A percentile compares a stretch with the other conserved stretches of the same genome.
These are phyloP conservation scores for Megalops atlanticus DNA, from an alignment of 2,113 vertebrate genomes.

Conservation along the genomic window DNA sequence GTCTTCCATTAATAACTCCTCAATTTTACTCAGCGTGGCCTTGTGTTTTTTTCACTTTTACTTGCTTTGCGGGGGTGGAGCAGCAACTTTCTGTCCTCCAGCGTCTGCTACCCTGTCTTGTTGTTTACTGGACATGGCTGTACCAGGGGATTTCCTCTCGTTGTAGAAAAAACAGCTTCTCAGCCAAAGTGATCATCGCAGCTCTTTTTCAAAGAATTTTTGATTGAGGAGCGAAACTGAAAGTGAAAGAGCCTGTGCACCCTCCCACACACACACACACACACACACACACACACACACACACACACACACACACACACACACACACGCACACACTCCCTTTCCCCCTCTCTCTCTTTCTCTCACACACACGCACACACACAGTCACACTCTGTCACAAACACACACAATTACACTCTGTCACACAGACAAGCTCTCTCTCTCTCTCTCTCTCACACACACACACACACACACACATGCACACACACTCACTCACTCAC, in stretches of 20 bases:
- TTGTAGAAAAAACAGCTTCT: background rate
- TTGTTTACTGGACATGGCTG: conserved; percentile 2
- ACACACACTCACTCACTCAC: too few relatives aligned
- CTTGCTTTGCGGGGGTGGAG: background rate
- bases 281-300: background rate
- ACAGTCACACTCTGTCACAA: background rate
- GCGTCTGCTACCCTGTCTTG: background rate
- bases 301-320: background rate
- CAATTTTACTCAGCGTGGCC: background rate
- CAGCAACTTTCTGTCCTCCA: background rate
- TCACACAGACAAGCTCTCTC: background rate
- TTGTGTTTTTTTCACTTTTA: background rate
- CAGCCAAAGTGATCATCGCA: background rate
- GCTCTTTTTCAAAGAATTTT: background rate
- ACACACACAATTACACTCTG: background rate
- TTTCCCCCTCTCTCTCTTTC: too few relatives aligned
- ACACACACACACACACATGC: too few relatives aligned
- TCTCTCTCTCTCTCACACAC: too few relatives aligned
- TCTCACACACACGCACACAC: background rate
- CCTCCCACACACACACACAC: background rate
- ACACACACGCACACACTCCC: background rate
- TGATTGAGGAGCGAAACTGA: background rate
- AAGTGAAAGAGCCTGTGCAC: background rate
- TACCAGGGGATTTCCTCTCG: background rate
- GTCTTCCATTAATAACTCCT: background rate